A percentile compares a stretch with the other conserved stretches of the same genome.
phyloP scores from a whole-genome alignment of 2,888 invertebrate species.

The Lasioglossum villosulum region DNA sequence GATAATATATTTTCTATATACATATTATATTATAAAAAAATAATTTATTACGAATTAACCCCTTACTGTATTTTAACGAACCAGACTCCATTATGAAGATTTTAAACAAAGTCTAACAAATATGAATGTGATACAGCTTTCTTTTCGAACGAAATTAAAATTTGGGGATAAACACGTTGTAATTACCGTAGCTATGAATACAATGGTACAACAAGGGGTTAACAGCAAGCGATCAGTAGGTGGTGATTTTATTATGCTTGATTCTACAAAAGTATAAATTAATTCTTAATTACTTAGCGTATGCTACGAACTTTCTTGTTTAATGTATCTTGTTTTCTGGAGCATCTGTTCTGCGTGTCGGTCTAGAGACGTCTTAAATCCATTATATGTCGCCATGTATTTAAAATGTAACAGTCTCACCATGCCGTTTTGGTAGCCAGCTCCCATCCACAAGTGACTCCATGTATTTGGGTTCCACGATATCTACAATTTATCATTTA shows the following conservation, averaged over 20 bases:
- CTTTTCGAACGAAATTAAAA: too few species aligned
- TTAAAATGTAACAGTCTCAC: conserved; percentile 81
- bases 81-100: too few species aligned
- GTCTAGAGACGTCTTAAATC: conserved; percentile 66
- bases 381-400: conserved; percentile 61
- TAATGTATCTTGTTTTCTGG: conserved; percentile 31
- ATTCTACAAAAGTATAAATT: conserved; percentile 18
- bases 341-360: conserved; percentile 63
- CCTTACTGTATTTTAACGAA: background rate
- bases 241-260: background rate
- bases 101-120: background rate
- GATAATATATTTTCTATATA: background rate
- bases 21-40: conserved; percentile 50
- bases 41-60: conserved; percentile 28
- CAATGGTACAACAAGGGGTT: background rate
- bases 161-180: background rate
- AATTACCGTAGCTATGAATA: background rate
- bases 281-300: background rate
- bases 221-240: conserved; percentile 11
- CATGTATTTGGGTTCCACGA: conserved; percentile 85
- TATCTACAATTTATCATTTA: conserved; percentile 50
- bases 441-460: conserved; percentile 84
- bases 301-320: background rate
- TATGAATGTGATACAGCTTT: too few species aligned
- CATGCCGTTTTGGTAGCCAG: conserved; percentile 84